Evolutionary conservation across 1,140 invertebrate genomes (phyloP).

Genomic region (Chymomyza costata): DNA sequence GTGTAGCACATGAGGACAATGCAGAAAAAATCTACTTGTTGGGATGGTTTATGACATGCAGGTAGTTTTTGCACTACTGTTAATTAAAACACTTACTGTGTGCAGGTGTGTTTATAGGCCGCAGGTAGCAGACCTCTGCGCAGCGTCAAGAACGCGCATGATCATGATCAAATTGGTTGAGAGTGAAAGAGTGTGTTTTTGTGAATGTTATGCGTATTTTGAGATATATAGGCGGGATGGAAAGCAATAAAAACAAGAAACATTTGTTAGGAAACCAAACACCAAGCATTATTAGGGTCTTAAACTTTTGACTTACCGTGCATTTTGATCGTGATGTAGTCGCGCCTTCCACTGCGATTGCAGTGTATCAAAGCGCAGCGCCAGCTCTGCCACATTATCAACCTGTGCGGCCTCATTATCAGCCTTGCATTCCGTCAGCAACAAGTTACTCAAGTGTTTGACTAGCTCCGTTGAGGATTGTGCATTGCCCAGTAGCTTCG

Average conservation of each 20-base stretch:
- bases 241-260: slow-evolving; percentile 53
- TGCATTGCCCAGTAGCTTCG: slow-evolving; percentile 82
- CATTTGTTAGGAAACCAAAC: slow-evolving; percentile 59
- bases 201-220: slow-evolving; percentile 28
- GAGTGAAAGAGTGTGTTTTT: slow-evolving; percentile 15
- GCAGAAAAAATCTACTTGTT: not conserved
- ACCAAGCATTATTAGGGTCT: no score
- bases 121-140: slow-evolving; percentile 79
- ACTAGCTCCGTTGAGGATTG: slow-evolving; percentile 86
- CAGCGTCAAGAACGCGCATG: slow-evolving; percentile 62
- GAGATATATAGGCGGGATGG: slow-evolving; percentile 46
- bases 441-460: slow-evolving; percentile 84
- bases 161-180: slow-evolving; percentile 33
- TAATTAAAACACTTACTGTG: slow-evolving; percentile 83
- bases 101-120: slow-evolving; percentile 80
- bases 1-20: slow-evolving; percentile 50
- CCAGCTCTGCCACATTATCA: slow-evolving; percentile 81
- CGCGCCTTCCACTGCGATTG: slow-evolving; percentile 83
- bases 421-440: slow-evolving; percentile 84
- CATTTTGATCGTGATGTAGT: slow-evolving; percentile 75
- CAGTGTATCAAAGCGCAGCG: slow-evolving; percentile 82
- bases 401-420: slow-evolving; percentile 81
- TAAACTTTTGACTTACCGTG: slow-evolving; percentile 57
- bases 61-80: slow-evolving; percentile 4
- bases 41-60: slow-evolving; percentile 5